Evolutionary conservation across 2,113 vertebrate genomes (phyloP).

Genomic region (Clarias magur): DNA sequence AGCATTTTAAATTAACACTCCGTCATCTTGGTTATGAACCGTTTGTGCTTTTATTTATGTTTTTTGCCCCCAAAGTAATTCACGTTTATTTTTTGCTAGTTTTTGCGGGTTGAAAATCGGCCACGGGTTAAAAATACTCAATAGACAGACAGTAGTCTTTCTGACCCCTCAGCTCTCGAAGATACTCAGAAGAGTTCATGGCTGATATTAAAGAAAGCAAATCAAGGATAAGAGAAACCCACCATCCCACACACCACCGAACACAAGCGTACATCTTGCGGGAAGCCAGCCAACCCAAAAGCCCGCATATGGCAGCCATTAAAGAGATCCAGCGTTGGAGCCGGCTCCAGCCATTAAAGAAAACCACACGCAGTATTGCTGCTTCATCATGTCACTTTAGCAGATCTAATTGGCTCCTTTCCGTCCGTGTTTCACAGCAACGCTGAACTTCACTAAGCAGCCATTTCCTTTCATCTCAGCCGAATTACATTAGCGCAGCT

Average conservation of each 20-base stretch:
- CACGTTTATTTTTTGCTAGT: neutral
- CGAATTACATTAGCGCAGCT: conserved; percentile 63
- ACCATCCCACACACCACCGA: conserved; percentile 47
- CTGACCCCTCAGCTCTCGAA: neutral
- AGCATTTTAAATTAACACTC: neutral
- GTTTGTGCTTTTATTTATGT: neutral
- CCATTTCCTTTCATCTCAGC: conserved; percentile 67
- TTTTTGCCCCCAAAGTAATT: neutral
- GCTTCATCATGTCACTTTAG: conserved; percentile 61
- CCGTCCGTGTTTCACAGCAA: conserved; percentile 57
- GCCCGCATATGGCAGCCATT: conserved; percentile 54
- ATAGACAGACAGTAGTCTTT: neutral
- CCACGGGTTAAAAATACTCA: neutral
- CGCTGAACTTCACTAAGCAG: conserved; percentile 61
- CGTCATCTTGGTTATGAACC: neutral
- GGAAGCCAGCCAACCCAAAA: conserved; percentile 47
- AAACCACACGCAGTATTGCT: conserved; percentile 54
- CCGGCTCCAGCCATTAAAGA: conserved; percentile 57
- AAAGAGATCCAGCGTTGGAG: conserved; percentile 49
- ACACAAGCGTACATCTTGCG: conserved; percentile 50
- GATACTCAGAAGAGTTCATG: conserved; percentile 12
- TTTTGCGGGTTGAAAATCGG: neutral
- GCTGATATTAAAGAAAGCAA: conserved; percentile 29
- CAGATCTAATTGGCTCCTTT: conserved; percentile 65
- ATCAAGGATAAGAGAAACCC: conserved; percentile 44